Conservation (phyloP, 2,888 invertebrate species). For the Ecliptopera silaceata region DNA sequence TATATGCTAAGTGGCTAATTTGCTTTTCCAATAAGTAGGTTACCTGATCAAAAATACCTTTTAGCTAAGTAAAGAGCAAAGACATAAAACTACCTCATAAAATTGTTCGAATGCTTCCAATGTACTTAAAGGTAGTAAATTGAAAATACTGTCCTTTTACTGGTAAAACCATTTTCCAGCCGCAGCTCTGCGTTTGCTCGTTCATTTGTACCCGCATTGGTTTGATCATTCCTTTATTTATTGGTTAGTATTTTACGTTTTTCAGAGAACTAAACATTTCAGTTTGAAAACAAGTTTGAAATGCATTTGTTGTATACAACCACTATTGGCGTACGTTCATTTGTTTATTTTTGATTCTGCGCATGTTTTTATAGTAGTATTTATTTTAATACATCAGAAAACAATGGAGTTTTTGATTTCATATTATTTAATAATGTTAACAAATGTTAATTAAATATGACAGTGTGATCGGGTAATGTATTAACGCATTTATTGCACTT, state of each 20-base stretch:
- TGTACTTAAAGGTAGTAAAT: constrained; percentile 13
- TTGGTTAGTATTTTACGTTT: neutral
- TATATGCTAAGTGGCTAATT: too few relatives aligned
- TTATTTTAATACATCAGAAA: too few relatives aligned
- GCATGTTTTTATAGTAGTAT: too few relatives aligned
- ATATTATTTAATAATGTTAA: too few relatives aligned
- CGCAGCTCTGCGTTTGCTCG: neutral
- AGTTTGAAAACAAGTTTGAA: too few relatives aligned
- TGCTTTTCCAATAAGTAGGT: neutral
- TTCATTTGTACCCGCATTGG: neutral
- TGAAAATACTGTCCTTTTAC: constrained; percentile 2
- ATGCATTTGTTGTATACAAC: too few relatives aligned
- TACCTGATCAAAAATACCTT: neutral
- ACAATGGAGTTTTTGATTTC: too few relatives aligned
- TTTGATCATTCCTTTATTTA: neutral
- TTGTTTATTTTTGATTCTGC: too few relatives aligned
- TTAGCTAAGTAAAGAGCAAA: neutral
- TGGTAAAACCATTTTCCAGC: constrained; percentile 6
- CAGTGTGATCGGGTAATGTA: too few relatives aligned
- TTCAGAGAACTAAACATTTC: neutral
- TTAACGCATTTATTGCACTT: too few relatives aligned
- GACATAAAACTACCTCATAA: constrained; percentile 2
- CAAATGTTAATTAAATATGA: too few relatives aligned
- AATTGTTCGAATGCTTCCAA: constrained; percentile 1
- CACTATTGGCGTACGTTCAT: too few relatives aligned